phyloP scores from a whole-genome alignment of 2,113 vertebrate species.

The Nyctibius bracteatus region DNA sequence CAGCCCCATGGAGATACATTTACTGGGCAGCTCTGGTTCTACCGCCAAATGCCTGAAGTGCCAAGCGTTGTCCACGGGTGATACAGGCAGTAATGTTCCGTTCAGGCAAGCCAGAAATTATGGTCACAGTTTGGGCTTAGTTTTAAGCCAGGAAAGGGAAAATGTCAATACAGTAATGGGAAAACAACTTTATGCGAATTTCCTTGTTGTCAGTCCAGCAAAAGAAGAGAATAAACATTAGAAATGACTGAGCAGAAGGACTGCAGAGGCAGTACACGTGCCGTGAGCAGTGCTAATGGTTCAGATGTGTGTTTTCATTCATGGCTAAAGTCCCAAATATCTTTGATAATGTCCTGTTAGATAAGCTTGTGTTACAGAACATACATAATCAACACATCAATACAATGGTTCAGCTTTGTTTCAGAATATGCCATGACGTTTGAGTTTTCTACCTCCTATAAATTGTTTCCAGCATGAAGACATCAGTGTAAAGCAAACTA shows the following conservation, averaged over 20 bases:
- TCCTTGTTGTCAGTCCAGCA: not conserved
- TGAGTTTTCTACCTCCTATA: not conserved
- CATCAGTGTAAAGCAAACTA: not conserved
- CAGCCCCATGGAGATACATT: not conserved
- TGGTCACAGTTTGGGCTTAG: not conserved
- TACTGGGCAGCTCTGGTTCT: not conserved
- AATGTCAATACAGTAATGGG: not conserved
- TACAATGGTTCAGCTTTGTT: not conserved
- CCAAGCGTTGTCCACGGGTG: not conserved
- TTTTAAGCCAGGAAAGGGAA: not conserved
- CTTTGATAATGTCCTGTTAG: not conserved
- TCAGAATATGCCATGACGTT: fast-evolving
- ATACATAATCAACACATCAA: too few species aligned
- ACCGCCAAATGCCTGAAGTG: fast-evolving
- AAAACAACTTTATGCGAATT: not conserved
- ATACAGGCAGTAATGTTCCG: not conserved
- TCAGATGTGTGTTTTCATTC: not conserved
- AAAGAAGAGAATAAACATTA: not conserved
- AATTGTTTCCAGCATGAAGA: not conserved
- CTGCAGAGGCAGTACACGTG: not conserved
- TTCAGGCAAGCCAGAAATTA: not conserved
- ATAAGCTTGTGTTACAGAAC: not conserved
- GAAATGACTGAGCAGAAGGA: not conserved
- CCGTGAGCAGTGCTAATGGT: not conserved
- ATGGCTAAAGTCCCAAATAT: not conserved